Conservation (phyloP, 2,888 invertebrate species). For the Cynaeus angustus region DNA sequence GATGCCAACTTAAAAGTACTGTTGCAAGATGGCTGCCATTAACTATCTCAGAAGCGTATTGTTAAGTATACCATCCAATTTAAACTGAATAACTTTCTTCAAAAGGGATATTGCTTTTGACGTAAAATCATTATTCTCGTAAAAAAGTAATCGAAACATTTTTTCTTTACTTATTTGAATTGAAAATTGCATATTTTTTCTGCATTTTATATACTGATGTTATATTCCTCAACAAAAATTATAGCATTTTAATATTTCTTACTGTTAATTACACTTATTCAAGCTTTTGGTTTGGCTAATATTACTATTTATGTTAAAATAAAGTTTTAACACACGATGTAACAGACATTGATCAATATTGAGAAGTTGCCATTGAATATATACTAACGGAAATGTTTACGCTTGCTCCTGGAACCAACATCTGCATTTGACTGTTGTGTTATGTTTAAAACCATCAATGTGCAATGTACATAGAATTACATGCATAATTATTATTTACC, state of each 20-base stretch:
- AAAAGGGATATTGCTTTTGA: conserved; percentile 18
- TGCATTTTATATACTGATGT: no score
- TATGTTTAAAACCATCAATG: background rate
- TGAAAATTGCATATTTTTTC: no score
- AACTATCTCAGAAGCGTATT: background rate
- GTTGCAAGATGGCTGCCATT: background rate
- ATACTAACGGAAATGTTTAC: background rate
- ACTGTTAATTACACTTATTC: no score
- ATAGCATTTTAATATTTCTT: no score
- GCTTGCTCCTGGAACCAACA: background rate
- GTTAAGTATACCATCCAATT: background rate
- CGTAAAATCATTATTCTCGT: conserved; percentile 25
- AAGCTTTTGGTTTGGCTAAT: no score
- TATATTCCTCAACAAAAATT: no score
- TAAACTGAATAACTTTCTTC: conserved; percentile 1
- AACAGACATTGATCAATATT: no score
- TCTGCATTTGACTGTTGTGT: background rate
- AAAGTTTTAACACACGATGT: no score
- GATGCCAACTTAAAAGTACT: background rate
- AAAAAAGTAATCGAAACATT: background rate
- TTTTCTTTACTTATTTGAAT: no score
- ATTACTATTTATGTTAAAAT: no score
- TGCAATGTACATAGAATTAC: background rate
- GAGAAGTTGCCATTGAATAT: no score
- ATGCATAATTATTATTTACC: background rate